These are phyloP conservation scores for Drosophila robusta DNA, from an alignment of 2,888 invertebrate genomes.

Conservation along the genomic window DNA sequence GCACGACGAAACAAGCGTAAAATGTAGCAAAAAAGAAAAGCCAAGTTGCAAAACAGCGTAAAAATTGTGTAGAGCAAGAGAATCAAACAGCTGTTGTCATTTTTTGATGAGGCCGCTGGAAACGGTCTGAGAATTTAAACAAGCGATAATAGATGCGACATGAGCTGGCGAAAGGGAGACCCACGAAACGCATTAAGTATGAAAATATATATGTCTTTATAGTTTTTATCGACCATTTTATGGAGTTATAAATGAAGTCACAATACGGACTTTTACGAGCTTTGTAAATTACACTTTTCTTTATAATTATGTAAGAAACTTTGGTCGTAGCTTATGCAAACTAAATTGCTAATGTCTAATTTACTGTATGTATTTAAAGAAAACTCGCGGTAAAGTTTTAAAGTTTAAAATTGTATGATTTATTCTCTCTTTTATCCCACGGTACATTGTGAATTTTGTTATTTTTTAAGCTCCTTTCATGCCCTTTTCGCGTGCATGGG, in stretches of 20 bases:
- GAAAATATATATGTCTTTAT: neutral
- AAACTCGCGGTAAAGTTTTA: neutral
- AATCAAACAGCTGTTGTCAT: slow-evolving; percentile 46
- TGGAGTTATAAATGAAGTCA: no score
- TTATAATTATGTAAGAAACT: neutral
- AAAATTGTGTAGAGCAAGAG: slow-evolving; percentile 39
- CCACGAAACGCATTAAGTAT: neutral
- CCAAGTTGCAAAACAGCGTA: slow-evolving; percentile 17
- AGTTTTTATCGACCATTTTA: neutral
- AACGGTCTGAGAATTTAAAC: slow-evolving; percentile 12
- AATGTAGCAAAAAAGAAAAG: slow-evolving; percentile 35
- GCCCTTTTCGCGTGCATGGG: slow-evolving; percentile 2
- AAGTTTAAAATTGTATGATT: neutral
- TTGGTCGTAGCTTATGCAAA: neutral
- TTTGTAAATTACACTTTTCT: rapidly evolving
- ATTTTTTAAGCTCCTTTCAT: slow-evolving; percentile 10
- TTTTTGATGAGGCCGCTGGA: slow-evolving; percentile 13
- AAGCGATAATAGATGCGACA: slow-evolving; percentile 18
- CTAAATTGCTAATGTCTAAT: no score
- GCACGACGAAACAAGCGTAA: slow-evolving; percentile 37
- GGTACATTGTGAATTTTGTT: slow-evolving; percentile 17
- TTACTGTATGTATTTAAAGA: no score
- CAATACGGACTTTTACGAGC: neutral
- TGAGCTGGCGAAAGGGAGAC: slow-evolving; percentile 13
- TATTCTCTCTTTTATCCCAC: slow-evolving; percentile 1